A percentile compares a stretch with the other conserved stretches of the same genome.
phyloP scores from a whole-genome alignment of 1,140 invertebrate genomes.

The Tetraneura akinire region DNA sequence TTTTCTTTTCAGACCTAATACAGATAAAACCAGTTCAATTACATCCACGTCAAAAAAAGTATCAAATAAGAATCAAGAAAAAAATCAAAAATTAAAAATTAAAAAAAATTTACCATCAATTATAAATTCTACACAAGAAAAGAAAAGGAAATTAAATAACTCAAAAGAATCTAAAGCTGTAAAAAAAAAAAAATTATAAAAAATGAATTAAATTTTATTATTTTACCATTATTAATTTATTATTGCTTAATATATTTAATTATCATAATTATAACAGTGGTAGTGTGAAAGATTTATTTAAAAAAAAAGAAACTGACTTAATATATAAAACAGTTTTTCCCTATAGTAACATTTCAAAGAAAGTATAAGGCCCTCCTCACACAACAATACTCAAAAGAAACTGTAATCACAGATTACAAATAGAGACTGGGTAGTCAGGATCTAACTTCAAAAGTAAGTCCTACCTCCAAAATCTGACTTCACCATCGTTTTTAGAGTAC shows the following conservation, averaged over 20 bases:
- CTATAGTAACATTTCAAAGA: too few relatives aligned
- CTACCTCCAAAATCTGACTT: too few relatives aligned
- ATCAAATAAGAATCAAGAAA: not conserved
- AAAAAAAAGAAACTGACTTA: too few relatives aligned
- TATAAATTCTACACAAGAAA: not conserved
- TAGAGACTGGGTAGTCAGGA: too few relatives aligned
- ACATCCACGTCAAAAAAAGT: not conserved
- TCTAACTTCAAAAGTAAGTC: too few relatives aligned
- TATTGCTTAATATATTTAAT: not conserved
- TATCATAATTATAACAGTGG: too few relatives aligned
- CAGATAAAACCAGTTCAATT: not conserved
- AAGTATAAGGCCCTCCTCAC: too few relatives aligned
- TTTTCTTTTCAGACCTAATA: not conserved
- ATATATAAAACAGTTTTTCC: too few relatives aligned
- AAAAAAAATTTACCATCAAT: slow-evolving; percentile 31
- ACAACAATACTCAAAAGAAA: too few relatives aligned
- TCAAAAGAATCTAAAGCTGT: not conserved
- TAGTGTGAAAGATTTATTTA: too few relatives aligned
- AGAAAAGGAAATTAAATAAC: not conserved
- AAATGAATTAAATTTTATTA: not conserved
- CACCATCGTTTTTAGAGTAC: too few relatives aligned
- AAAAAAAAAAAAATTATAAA: slow-evolving; percentile 3
- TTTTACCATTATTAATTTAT: not conserved
- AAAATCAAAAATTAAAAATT: not conserved
- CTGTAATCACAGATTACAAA: too few relatives aligned